Percentiles rank a stretch among this genome's conserved stretches.
Conservation (phyloP, 2,888 invertebrate species). For the Lycaena phlaeas region DNA sequence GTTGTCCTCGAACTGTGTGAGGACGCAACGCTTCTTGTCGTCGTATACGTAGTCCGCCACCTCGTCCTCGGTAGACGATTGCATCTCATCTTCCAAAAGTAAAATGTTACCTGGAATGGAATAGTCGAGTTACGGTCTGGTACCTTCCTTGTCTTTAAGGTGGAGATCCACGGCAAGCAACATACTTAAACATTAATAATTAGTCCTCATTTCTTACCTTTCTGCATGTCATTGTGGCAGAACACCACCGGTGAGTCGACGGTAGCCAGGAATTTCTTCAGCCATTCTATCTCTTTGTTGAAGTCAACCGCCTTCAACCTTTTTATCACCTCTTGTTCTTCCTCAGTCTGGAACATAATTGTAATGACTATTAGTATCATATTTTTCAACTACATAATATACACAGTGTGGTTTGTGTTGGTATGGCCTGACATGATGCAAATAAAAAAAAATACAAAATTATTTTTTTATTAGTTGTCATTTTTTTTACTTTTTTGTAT, state of each 20-base stretch:
- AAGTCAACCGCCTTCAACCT: constrained; percentile 70
- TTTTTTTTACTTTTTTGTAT: too few species aligned
- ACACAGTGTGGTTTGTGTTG: too few species aligned
- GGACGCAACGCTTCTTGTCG: constrained; percentile 21
- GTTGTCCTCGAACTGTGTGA: constrained; percentile 36
- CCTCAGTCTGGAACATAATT: constrained; percentile 37
- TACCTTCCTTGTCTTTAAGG: too few species aligned
- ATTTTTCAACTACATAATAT: too few species aligned
- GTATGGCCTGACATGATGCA: too few species aligned
- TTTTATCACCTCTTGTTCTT: constrained; percentile 43
- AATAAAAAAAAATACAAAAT: too few species aligned
- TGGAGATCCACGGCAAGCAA: too few species aligned
- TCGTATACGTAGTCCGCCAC: constrained; percentile 28
- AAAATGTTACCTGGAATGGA: constrained; percentile 66
- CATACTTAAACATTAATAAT: too few species aligned
- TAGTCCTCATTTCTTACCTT: too few species aligned
- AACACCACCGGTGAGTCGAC: constrained; percentile 88
- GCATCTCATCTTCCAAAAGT: constrained; percentile 46
- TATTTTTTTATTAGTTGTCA: too few species aligned
- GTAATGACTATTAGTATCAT: not conserved
- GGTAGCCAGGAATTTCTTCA: constrained; percentile 73
- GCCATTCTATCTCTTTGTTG: constrained; percentile 79
- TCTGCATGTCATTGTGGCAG: constrained; percentile 96
- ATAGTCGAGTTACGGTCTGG: not conserved
- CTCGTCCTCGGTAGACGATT: constrained; percentile 29